phyloP scores from a whole-genome alignment of 2,888 invertebrate genomes.

The Drosophila atripex region DNA sequence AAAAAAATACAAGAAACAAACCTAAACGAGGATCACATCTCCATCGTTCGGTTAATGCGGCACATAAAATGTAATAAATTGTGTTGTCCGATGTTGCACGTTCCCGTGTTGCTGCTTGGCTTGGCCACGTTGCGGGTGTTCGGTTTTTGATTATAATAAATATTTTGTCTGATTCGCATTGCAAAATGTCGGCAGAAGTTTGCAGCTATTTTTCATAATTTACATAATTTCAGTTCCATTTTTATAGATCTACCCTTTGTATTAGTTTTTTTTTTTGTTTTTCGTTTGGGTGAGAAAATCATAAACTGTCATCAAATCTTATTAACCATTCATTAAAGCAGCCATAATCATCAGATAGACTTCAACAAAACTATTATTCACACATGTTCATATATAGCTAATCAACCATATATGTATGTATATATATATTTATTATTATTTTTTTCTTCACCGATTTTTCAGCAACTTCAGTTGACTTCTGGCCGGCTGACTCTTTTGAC shows the following conservation, averaged over 20 bases:
- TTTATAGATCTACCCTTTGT: conserved; percentile 1
- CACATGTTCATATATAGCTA: conserved; percentile 28
- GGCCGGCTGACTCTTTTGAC: conserved; percentile 54
- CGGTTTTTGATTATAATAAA: conserved; percentile 72
- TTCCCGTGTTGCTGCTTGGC: conserved; percentile 20
- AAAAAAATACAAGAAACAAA: conserved; percentile 17
- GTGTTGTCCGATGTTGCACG: conserved; percentile 62
- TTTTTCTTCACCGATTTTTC: conserved; percentile 31
- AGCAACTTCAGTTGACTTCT: conserved; percentile 40
- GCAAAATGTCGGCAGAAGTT: conserved; percentile 57
- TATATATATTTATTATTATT: conserved; percentile 21
- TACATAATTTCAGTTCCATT: conserved; percentile 31
- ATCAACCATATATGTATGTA: conserved; percentile 23
- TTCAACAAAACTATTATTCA: conserved; percentile 37
- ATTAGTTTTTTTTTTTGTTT: neutral
- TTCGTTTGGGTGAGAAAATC: neutral
- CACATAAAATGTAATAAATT: conserved; percentile 77
- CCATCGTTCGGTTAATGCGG: conserved; percentile 69
- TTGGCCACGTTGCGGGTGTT: conserved; percentile 69
- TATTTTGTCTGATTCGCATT: conserved; percentile 66
- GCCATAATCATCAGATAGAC: conserved; percentile 15
- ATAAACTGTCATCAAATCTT: conserved; percentile 29
- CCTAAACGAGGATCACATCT: conserved; percentile 70
- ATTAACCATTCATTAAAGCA: conserved; percentile 38
- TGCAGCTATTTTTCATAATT: conserved; percentile 29